A percentile compares a stretch with the other conserved stretches of the same genome.
phyloP scores from a whole-genome alignment of 2,888 invertebrate species.

The Polydrusus cervinus region DNA sequence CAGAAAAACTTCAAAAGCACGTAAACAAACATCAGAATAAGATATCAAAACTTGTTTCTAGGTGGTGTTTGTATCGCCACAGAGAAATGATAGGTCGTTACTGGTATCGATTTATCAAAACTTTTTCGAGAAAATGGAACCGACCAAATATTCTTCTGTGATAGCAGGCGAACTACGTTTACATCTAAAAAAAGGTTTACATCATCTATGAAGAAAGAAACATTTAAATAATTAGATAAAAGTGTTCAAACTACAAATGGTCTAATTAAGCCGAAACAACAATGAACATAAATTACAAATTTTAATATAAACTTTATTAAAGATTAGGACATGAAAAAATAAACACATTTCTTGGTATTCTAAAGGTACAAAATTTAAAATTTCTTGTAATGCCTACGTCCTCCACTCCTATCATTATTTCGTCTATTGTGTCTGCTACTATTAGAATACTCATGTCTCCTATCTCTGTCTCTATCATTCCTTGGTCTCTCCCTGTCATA shows the following conservation, averaged over 20 bases:
- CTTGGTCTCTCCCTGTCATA: slow-evolving; percentile 23
- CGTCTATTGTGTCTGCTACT: slow-evolving; percentile 45
- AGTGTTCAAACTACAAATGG: too few relatives aligned
- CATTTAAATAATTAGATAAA: too few relatives aligned
- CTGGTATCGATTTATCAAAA: background rate
- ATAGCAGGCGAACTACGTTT: background rate
- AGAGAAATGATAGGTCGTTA: too few relatives aligned
- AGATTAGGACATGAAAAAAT: background rate
- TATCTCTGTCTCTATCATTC: slow-evolving; percentile 40
- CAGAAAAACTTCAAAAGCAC: slow-evolving; percentile 23
- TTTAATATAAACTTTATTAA: background rate
- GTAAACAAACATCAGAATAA: slow-evolving; percentile 31
- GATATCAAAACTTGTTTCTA: slow-evolving; percentile 10
- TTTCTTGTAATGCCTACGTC: slow-evolving; percentile 25
- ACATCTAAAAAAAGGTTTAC: too few relatives aligned
- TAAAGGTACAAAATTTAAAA: slow-evolving; percentile 14
- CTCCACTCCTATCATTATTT: slow-evolving; percentile 24
- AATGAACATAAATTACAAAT: too few relatives aligned
- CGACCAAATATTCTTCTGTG: too few relatives aligned
- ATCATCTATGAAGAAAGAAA: too few relatives aligned
- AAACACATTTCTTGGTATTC: background rate
- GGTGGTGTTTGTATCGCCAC: background rate
- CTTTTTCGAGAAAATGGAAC: background rate
- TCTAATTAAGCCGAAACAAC: too few relatives aligned
- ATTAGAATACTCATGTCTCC: slow-evolving; percentile 46